phyloP scores from a whole-genome alignment of 2,888 invertebrate species.

The Eristalis intricaria region DNA sequence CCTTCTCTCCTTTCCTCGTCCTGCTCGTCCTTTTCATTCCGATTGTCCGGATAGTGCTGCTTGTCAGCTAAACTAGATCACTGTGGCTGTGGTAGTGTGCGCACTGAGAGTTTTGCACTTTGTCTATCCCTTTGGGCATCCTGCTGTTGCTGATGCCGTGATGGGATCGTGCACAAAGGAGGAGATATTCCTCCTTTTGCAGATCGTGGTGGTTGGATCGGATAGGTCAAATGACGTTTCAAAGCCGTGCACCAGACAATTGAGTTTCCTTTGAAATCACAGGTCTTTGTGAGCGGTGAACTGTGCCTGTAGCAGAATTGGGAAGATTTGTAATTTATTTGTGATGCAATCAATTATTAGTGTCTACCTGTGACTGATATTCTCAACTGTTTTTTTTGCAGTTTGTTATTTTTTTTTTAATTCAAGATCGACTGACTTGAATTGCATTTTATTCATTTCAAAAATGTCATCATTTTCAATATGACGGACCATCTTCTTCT shows the following conservation, averaged over 20 bases:
- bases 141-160: constrained; percentile 27
- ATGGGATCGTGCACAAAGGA: constrained; percentile 36
- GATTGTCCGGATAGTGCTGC: constrained; percentile 55
- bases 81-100: not conserved
- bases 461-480: no score
- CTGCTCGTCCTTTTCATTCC: constrained; percentile 21
- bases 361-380: not conserved
- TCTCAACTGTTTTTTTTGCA: not conserved
- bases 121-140: constrained; percentile 23
- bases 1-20: constrained; percentile 22
- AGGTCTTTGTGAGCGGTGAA: constrained; percentile 16
- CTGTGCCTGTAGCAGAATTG: not conserved
- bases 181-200: constrained; percentile 34
- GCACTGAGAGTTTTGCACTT: constrained; percentile 49
- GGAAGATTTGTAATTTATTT: not conserved
- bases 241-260: constrained; percentile 17
- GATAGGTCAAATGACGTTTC: constrained; percentile 40
- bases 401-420: no score
- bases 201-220: constrained; percentile 43
- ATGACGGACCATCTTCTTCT: no score
- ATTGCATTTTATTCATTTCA: not conserved
- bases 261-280: constrained; percentile 12
- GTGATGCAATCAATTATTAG: not conserved
- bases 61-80: constrained; percentile 36
- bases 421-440: not conserved